Base-by-base conservation (phyloP, 1,140 invertebrate species). In the Araneus ventricosus region DNA sequence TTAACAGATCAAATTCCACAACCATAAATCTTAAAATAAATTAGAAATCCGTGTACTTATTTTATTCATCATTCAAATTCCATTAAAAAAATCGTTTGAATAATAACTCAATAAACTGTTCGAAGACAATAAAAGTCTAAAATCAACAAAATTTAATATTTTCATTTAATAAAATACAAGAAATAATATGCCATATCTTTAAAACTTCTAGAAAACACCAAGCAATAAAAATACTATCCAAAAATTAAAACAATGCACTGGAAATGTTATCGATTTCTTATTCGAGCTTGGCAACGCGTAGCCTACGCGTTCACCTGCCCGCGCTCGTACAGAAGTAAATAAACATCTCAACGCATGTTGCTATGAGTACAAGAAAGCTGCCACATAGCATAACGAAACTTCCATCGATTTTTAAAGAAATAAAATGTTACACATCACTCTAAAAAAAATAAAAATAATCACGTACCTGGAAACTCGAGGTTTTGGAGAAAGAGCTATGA, bases 311-410 rank as follows among this genome's bases (percentile, higher is more conserved):
- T 52, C 41, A 84, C 80, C 80, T 84, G 80, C 80, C 41, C 41
- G 80, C 80, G 45, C 22, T 84, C 37, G 22, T 24, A 45, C 80
- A 41, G 80, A 84, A 84, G 80, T 84, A 84, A 84, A 84, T 84
- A 84, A 84, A 84, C 80, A 84, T 52, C 80, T 84, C 80, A 84
- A 84, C 80, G 80, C 30, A 84, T 45, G 39, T 84, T 52, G 80
- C 67, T 75, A 75, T 34, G 67, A 75, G 27, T 75, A 22, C 14
- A 75, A 75, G 14, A 67, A 67, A 75, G 67, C 67, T 34, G 30
- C 27, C 27, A 17, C 30, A 6, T 75, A 17, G 27, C 20, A 37
- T 20, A 75, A 75, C 27, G 67, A 75, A 75, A 75, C 67, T 17
- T 34, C 4, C 27, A 75, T 75, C 27, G 67, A 75, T 75, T 75